phyloP scores from a whole-genome alignment of 2,888 invertebrate species.

The Pilophorus perplexus region DNA sequence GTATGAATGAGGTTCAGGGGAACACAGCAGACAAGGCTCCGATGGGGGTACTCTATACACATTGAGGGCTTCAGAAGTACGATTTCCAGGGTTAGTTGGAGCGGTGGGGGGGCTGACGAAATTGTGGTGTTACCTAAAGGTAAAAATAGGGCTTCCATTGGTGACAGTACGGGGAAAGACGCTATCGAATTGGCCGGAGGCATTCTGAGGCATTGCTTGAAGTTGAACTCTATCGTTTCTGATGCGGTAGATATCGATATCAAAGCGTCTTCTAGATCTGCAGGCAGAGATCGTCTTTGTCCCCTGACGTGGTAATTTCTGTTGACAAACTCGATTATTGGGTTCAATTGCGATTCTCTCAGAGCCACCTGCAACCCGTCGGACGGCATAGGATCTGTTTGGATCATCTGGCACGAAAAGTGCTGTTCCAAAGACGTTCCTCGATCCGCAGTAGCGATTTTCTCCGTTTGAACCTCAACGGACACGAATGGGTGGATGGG shows the following conservation, averaged over 20 bases:
- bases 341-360: neutral
- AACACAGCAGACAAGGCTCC: no score
- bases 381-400: neutral
- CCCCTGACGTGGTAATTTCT: neutral
- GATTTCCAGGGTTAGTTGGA: slow-evolving; percentile 36
- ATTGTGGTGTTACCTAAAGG: slow-evolving; percentile 54
- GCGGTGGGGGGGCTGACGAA: no score
- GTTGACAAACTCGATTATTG: slow-evolving; percentile 9
- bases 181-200: slow-evolving; percentile 5
- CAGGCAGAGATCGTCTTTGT: neutral
- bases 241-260: neutral
- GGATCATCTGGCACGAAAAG: neutral
- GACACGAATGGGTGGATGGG: neutral
- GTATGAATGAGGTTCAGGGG: no score
- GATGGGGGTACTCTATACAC: neutral
- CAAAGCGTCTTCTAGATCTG: slow-evolving; percentile 4
- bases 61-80: slow-evolving; percentile 34
- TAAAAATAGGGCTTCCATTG: slow-evolving; percentile 52
- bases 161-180: slow-evolving; percentile 49
- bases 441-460: neutral
- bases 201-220: slow-evolving; percentile 1
- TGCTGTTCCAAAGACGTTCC: slow-evolving; percentile 31
- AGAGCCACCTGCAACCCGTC: no score
- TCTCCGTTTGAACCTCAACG: neutral
- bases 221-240: slow-evolving; percentile 6